Evolutionary conservation across 1,140 invertebrate species (phyloP).

Genomic region (Thaumetopoea pityocampa): DNA sequence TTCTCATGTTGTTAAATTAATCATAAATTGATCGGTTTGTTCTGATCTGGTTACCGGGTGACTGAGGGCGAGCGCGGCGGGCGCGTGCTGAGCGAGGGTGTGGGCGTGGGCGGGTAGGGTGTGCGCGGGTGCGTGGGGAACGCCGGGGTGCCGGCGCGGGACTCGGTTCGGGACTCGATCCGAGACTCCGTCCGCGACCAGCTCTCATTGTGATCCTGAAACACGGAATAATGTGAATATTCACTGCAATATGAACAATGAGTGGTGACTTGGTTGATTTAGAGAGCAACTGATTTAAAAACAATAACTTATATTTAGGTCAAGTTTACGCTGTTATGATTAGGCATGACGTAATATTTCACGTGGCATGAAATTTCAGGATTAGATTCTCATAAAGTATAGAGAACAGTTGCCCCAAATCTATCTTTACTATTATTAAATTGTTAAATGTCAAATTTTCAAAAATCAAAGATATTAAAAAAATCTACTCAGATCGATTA

Average conservation of each 20-base stretch:
- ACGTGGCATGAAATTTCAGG: too few relatives aligned
- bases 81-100: conserved; percentile 59
- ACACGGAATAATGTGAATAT: conserved; percentile 49
- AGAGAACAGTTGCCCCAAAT: too few relatives aligned
- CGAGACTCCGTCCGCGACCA: conserved; percentile 77
- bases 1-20: background rate
- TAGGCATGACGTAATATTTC: too few relatives aligned
- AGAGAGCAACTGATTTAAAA: too few relatives aligned
- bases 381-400: too few relatives aligned
- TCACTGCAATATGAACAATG: background rate
- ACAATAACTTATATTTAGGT: too few relatives aligned
- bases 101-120: conserved; percentile 84
- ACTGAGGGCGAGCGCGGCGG: conserved; percentile 60
- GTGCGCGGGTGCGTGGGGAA: conserved; percentile 93
- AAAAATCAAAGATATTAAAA: too few relatives aligned
- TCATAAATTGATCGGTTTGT: background rate
- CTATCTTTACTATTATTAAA: too few relatives aligned
- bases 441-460: too few relatives aligned
- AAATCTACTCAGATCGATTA: too few relatives aligned
- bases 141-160: conserved; percentile 89
- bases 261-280: too few relatives aligned
- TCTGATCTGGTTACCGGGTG: conserved; percentile 38
- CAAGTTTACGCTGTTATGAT: too few relatives aligned
- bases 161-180: conserved; percentile 81
- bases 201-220: conserved; percentile 74